Conservation (phyloP, 2,888 invertebrate genomes). For the Acronicta aceris region DNA sequence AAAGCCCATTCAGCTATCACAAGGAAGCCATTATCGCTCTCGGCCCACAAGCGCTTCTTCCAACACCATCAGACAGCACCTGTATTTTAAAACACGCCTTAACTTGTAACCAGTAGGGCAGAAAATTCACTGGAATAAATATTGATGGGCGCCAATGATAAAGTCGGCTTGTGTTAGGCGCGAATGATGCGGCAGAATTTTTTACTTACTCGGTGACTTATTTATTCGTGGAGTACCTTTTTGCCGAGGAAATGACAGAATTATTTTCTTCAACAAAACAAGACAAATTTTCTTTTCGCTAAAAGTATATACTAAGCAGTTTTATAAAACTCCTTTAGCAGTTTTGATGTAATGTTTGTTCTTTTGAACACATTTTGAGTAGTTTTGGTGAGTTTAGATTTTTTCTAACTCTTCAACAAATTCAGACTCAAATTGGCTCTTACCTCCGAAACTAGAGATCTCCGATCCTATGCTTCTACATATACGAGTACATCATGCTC, state of each 20-base stretch:
- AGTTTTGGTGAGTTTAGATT: not conserved
- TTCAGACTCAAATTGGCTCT: too few relatives aligned
- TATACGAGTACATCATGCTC: too few relatives aligned
- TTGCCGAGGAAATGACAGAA: constrained; percentile 37
- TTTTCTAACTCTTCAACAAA: too few relatives aligned
- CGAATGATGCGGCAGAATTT: constrained; percentile 70
- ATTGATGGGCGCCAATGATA: constrained; percentile 56
- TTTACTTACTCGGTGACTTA: constrained; percentile 63
- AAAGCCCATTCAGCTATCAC: constrained; percentile 71
- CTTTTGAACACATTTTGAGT: not conserved
- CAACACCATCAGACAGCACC: constrained; percentile 39
- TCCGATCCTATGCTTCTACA: too few relatives aligned
- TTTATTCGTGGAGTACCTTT: constrained; percentile 55
- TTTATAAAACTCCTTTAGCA: constrained; percentile 2
- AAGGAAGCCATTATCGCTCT: constrained; percentile 75
- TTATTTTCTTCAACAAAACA: constrained; percentile 25
- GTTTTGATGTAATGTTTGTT: not conserved
- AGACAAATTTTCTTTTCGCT: constrained; percentile 4
- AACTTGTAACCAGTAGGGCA: constrained; percentile 50
- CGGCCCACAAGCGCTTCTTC: constrained; percentile 52
- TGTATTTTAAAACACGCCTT: constrained; percentile 51
- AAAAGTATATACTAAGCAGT: constrained; percentile 12
- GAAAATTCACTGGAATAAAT: constrained; percentile 47
- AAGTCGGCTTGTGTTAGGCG: constrained; percentile 55
- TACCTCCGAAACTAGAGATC: too few relatives aligned